These are phyloP conservation scores for Steinernema scapterisci DNA, from an alignment of 2,888 invertebrate species.

Conservation along the genomic window DNA sequence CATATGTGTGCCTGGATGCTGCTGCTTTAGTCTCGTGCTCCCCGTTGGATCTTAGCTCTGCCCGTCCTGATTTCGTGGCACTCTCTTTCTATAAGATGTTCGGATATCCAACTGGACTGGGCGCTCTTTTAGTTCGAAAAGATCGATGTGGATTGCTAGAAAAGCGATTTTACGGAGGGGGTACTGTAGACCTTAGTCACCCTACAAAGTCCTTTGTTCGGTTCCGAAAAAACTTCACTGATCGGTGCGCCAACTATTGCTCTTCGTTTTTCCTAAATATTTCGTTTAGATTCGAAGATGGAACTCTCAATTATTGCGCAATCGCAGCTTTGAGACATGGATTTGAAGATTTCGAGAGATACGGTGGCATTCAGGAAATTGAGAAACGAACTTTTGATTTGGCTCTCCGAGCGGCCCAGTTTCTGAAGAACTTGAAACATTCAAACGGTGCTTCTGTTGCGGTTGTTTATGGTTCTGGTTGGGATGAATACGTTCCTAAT, in stretches of 20 bases:
- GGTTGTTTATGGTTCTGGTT: conserved; percentile 41
- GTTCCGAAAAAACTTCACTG: conserved; percentile 26
- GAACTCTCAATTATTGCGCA: conserved; percentile 84
- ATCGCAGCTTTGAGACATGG: conserved; percentile 83
- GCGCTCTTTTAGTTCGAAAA: conserved; percentile 82
- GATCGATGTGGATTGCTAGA: conserved; percentile 71
- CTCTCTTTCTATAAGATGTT: conserved; percentile 94
- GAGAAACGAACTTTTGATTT: conserved; percentile 37
- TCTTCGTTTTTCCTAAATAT: neutral
- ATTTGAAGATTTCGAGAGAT: conserved; percentile 77
- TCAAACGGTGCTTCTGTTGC: conserved; percentile 45
- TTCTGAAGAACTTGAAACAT: conserved; percentile 38
- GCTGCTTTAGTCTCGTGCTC: conserved; percentile 82
- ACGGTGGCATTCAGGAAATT: conserved; percentile 68
- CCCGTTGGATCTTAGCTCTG: conserved; percentile 76
- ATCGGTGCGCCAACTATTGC: neutral
- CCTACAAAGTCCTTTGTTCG: conserved; percentile 74
- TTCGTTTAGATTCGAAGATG: conserved; percentile 80
- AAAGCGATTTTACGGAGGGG: conserved; percentile 86
- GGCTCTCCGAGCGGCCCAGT: conserved; percentile 33
- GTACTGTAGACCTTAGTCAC: conserved; percentile 84
- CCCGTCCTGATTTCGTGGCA: conserved; percentile 83
- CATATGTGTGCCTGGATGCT: conserved; percentile 79
- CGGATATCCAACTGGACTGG: conserved; percentile 91
- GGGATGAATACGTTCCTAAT: conserved; percentile 39